Base-by-base conservation (phyloP, 2,113 vertebrate genomes). In the Brachirus orientalis region DNA sequence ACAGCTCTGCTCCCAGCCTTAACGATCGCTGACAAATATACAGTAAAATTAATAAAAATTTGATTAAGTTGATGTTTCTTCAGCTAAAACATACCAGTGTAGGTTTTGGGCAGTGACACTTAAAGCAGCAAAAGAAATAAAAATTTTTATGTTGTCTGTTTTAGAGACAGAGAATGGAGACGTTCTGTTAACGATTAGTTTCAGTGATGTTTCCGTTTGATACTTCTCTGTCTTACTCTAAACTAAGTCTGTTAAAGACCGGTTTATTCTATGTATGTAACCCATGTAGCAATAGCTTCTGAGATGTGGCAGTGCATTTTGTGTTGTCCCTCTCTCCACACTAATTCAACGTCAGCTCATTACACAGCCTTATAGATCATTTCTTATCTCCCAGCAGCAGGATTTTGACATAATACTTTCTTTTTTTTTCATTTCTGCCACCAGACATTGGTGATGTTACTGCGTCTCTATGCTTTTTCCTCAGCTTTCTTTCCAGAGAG, bases 341-440 rank as follows among this genome's bases (percentile, higher is more conserved):
- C 68, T 81, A 68, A 85, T 79, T 77, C 78, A 63, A 54, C 68
- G 69, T 67, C 73, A 78, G 65, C 77, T 85, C 65, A 84, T 80
- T 79, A 87, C 53, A 61, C 41, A 63, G 38, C 52, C 52, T 44
- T n/a, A 35, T 28, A 28, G 54, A 79, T 75, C 35, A 7, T 46
- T 47, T 55, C 72, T 84, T 84, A 84, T 84, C 75, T 55, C 63
- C 11, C 33, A n/a, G 8, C 9, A n/a, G 53, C 79, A 79, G 65
- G 60, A 67, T 33, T 11, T 28, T 51, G 20, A 79, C 61, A 59
- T 71, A 41, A 59, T 59, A 69, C 57, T 36, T 22, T 28, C 43
- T 43, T 59, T 47, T 18, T 13, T 53, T 9, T 11, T 2, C 6
- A 41, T 19, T 33, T 43, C 17, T 10, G 17, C 28, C n/a, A 11